Base-by-base conservation (phyloP, 2,888 invertebrate species). In the Teleiodes luculella region DNA sequence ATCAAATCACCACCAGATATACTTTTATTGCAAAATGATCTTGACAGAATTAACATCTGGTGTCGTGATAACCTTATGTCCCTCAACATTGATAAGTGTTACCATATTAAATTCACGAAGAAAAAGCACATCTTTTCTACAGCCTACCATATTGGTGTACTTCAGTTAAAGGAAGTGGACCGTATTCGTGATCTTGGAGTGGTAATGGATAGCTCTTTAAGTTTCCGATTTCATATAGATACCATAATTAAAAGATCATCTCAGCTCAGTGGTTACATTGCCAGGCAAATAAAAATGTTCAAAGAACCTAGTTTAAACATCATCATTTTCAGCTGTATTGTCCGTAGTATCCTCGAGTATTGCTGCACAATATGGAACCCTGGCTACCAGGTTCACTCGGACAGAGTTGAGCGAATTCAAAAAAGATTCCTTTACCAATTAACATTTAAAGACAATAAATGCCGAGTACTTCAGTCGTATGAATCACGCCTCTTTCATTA, bases 31-130 rank as follows among this genome's bases (percentile, higher is more conserved):
- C 33, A 33, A 2, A 10, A 33, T 33, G 33, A 33, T 33, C 8
- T 56, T n/a, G 36, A 28, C 18, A 28, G 24, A 16, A 35, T 56
- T 16, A 14, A 18, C 7, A 14, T 36, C 3, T 56, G 55, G 55
- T 56, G 55, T 33, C 6, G 1, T 10, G 14, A 20, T 5, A 56
- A 56, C 13, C 10, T 13, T 13, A 52, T 52, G 55, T n/a, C 14
- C n/a, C 37, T 58, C 6, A 57, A 56, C 28, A 7, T 2, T 39
- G 49, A 39, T 30, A 50, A 18, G 24, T 24, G 60, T 57, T 14
- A 57, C 48, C 35, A 41, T 10, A 33, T 33, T 33, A 33, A 33
- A n/a, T 33, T 33, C 8, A 33, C 33, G 11, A 33, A 10, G 33
- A 8, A n/a, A 3, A 8, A 33, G 8, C 2, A 2, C 3, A 3